Evolutionary conservation across 2,797 vertebrate genomes (phyloP).

Genomic region (Glyptemys insculpta): DNA sequence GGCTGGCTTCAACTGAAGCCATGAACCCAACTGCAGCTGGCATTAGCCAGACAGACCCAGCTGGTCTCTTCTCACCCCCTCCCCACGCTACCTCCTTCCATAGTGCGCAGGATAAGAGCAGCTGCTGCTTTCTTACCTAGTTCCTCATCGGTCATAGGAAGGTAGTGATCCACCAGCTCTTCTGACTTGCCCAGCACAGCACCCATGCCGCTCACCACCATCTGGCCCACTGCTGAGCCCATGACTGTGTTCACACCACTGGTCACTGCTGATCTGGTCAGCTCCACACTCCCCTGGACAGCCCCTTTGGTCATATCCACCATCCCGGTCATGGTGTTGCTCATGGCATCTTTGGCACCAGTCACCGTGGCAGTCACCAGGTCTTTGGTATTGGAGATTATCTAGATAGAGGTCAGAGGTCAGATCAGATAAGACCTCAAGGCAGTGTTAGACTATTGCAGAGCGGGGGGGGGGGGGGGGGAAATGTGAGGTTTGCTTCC

Average conservation of each 20-base stretch:
- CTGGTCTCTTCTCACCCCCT: neutral
- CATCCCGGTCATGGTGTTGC: constrained; percentile 67
- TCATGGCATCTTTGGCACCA: constrained; percentile 83
- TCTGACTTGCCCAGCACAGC: constrained; percentile 89
- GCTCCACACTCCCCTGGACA: constrained; percentile 85
- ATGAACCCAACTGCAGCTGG: too few relatives aligned
- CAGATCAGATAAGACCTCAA: neutral
- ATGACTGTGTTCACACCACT: constrained; percentile 70
- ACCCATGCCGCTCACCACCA: constrained; percentile 88
- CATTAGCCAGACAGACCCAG: neutral
- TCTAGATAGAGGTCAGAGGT: neutral
- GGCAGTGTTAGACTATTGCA: neutral
- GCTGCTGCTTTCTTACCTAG: constrained; percentile 82
- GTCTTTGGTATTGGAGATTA: constrained; percentile 64
- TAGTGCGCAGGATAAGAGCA: rapidly evolving
- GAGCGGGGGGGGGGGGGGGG: too few relatives aligned
- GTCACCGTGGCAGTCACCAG: constrained; percentile 71
- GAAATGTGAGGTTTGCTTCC: neutral
- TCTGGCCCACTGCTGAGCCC: constrained; percentile 74
- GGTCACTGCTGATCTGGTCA: constrained; percentile 83
- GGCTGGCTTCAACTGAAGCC: neutral
- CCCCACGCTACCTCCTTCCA: rapidly evolving
- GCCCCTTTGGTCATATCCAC: constrained; percentile 82
- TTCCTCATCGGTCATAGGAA: constrained; percentile 92
- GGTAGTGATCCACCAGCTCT: constrained; percentile 91